Evolutionary conservation across 2,797 vertebrate species (phyloP), one percentile per base, ranked within the genome.

Genomic region (Tapera naevia): DNA sequence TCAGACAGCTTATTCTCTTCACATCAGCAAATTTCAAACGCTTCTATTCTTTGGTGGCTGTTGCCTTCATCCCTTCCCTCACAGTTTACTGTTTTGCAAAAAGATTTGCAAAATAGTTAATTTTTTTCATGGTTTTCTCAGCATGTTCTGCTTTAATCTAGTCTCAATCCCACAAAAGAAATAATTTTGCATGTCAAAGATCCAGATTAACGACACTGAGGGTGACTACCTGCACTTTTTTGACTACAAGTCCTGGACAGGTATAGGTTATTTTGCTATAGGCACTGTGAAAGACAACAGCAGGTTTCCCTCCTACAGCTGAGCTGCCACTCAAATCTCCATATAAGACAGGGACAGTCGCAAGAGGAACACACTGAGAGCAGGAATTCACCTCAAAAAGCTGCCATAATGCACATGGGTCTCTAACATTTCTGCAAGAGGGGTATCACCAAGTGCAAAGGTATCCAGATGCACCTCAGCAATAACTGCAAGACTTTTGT

Each of bases 331-430:
- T 78, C 53, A 85, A 22, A 73, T 35, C 15, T 30, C 33, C 73
- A 13, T 1, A 30, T 22, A 62, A 69, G 25, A 84, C n/a, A 78
- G 24, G 17, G n/a, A 53, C 2, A 37, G 18, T 5, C 83, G 7
- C 32, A 78, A 56, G 17, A 89, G 22, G 28, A 91, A 46, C 15
- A 74, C 24, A 48, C 21, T 32, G 25, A 70, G 48, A 75, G 17
- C 35, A 88, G 39, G 56, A 82, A 53, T 27, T 25, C 3, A 5
- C 22, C 48, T 67, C 50, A 74, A 35, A 83, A 95, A 14, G 24
- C 69, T 80, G 28, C 32, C 37, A 23, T 4, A 53, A 50, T 0
- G 19, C 13, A 45, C 17, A 25, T 0, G 0, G 21, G 23, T 37
- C 27, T 24, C 30, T 28, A 53, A 28, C 1, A 1, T 6, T 82